phyloP scores from a whole-genome alignment of 2,888 invertebrate genomes.

The Tridacna gigas region DNA sequence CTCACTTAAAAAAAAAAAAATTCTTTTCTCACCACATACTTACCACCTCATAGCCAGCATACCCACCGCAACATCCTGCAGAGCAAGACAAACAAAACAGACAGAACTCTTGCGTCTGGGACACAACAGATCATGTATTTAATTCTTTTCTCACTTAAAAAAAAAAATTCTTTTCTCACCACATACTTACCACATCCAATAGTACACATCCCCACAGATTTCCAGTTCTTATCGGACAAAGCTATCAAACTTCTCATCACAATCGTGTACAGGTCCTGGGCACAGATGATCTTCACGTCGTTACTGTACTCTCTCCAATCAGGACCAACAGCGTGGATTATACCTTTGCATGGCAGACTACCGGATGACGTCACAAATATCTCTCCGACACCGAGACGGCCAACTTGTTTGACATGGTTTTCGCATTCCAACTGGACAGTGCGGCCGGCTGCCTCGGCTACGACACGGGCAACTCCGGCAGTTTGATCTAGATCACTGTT shows the following conservation, averaged over 20 bases:
- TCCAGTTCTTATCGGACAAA: constrained; percentile 2
- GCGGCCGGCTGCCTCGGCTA: background rate
- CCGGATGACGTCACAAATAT: constrained; percentile 1
- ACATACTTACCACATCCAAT: constrained; percentile 13
- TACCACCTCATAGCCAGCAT: no score
- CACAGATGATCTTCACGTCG: constrained; percentile 7
- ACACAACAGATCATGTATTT: no score
- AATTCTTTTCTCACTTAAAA: no score
- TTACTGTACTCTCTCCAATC: constrained; percentile 2
- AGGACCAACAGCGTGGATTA: constrained; percentile 11
- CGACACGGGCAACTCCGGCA: background rate
- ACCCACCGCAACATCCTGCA: no score
- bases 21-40: no score
- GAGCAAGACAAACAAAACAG: no score
- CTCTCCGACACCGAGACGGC: constrained; percentile 5
- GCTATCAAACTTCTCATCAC: background rate
- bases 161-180: no score
- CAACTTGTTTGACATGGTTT: background rate
- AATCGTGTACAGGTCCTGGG: constrained; percentile 6
- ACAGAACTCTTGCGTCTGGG: no score
- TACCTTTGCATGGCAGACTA: background rate
- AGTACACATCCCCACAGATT: constrained; percentile 2
- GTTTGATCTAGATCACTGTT: constrained; percentile 14
- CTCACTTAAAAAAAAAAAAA: no score
- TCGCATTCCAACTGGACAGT: background rate